These are phyloP conservation scores for Syrrhaptes paradoxus DNA, from an alignment of 2,113 vertebrate species.

Conservation along the genomic window DNA sequence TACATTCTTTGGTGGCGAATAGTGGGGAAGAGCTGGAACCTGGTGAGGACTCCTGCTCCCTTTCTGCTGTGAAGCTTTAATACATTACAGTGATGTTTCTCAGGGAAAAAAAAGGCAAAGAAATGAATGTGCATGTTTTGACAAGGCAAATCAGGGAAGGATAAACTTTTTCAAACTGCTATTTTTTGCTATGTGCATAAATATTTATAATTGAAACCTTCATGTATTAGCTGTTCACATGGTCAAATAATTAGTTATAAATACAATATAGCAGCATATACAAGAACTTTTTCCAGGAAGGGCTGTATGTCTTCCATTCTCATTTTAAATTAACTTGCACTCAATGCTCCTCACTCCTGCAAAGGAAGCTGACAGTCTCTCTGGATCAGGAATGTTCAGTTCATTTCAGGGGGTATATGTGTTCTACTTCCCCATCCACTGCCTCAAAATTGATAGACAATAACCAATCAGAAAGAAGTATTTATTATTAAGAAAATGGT, in stretches of 20 bases:
- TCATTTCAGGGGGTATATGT: background rate
- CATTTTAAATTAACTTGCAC: background rate
- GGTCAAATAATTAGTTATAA: background rate
- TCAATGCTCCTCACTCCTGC: background rate
- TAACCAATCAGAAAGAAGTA: background rate
- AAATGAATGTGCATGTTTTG: background rate
- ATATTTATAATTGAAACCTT: background rate
- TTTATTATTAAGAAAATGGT: background rate
- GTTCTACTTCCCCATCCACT: background rate
- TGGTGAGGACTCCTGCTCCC: background rate
- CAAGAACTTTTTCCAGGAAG: background rate
- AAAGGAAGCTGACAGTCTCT: background rate
- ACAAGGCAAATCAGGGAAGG: background rate
- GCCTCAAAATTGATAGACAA: background rate
- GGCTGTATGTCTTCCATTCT: background rate
- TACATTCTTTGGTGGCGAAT: background rate
- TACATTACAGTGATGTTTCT: background rate
- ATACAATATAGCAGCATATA: background rate
- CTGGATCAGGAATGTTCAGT: background rate
- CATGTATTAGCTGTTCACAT: background rate
- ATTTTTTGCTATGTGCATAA: background rate
- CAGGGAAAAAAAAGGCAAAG: background rate
- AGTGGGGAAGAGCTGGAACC: background rate
- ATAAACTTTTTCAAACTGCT: background rate
- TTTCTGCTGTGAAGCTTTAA: background rate